These are phyloP conservation scores for Mallotus villosus DNA, from an alignment of 2,797 vertebrate genomes.

Conservation along the genomic window DNA sequence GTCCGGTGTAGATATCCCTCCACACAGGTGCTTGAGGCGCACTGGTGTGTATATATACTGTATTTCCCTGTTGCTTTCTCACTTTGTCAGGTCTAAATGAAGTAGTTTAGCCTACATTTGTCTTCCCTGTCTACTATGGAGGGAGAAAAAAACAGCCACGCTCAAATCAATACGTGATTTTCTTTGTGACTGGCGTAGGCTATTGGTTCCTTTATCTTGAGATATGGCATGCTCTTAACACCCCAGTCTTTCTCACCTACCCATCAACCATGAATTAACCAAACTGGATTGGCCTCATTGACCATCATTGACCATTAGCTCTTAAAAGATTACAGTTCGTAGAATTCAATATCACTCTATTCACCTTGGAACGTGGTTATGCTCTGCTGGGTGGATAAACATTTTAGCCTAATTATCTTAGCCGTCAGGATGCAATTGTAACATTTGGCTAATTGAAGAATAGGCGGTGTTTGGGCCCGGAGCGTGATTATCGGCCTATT, in stretches of 20 bases:
- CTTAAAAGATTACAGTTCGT: slow-evolving; percentile 50
- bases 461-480: slow-evolving; percentile 34
- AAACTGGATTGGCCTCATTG: slow-evolving; percentile 54
- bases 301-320: slow-evolving; percentile 44
- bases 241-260: slow-evolving; percentile 23
- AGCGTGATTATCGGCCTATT: slow-evolving; percentile 40
- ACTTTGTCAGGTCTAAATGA: slow-evolving; percentile 14
- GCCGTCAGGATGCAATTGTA: slow-evolving; percentile 49
- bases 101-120: not conserved
- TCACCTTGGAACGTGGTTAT: slow-evolving; percentile 50
- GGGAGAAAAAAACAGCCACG: not conserved
- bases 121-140: not conserved
- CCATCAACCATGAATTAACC: slow-evolving; percentile 43
- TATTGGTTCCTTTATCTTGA: not conserved
- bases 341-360: slow-evolving; percentile 50
- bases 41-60: not conserved
- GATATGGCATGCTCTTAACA: not conserved
- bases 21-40: slow-evolving; percentile 46
- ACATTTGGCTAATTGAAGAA: slow-evolving; percentile 60
- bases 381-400: slow-evolving; percentile 42
- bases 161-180: not conserved
- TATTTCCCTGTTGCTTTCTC: slow-evolving; percentile 32
- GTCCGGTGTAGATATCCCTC: slow-evolving; percentile 51
- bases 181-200: not conserved
- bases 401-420: slow-evolving; percentile 55